phyloP scores from a whole-genome alignment of 2,113 vertebrate species.

The Lasiurus borealis region DNA sequence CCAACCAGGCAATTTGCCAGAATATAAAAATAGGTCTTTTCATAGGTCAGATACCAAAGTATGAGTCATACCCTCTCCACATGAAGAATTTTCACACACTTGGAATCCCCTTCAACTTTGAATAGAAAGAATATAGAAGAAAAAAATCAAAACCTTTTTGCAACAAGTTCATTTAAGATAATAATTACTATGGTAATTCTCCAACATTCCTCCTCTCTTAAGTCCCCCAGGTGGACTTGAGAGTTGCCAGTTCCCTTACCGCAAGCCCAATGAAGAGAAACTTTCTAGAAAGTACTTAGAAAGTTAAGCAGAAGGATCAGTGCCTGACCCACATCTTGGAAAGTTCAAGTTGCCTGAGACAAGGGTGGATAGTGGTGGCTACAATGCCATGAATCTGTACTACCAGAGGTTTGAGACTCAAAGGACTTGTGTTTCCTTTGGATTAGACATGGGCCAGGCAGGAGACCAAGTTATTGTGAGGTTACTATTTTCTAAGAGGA shows the following conservation, averaged over 20 bases:
- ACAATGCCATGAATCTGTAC: too few species aligned
- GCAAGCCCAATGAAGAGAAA: neutral
- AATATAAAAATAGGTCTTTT: constrained; percentile 13
- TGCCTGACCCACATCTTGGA: neutral
- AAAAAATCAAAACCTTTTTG: neutral
- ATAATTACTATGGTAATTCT: neutral
- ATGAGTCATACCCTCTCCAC: neutral
- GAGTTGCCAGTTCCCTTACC: neutral
- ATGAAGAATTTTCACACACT: neutral
- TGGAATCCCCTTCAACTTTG: neutral
- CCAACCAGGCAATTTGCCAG: neutral
- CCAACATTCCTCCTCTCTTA: neutral
- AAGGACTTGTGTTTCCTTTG: neutral
- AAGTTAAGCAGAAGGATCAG: neutral
- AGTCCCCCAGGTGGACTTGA: neutral
- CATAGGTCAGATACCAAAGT: neutral
- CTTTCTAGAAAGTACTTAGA: neutral
- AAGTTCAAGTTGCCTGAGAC: neutral
- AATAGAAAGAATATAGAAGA: neutral
- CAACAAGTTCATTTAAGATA: neutral
- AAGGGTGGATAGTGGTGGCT: neutral
- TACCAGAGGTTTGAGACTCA: neutral
- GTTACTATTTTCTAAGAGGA: neutral
- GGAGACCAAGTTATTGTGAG: neutral
- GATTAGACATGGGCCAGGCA: neutral